phyloP scores from a whole-genome alignment of 2,888 invertebrate species.

The Hyles lineata region DNA sequence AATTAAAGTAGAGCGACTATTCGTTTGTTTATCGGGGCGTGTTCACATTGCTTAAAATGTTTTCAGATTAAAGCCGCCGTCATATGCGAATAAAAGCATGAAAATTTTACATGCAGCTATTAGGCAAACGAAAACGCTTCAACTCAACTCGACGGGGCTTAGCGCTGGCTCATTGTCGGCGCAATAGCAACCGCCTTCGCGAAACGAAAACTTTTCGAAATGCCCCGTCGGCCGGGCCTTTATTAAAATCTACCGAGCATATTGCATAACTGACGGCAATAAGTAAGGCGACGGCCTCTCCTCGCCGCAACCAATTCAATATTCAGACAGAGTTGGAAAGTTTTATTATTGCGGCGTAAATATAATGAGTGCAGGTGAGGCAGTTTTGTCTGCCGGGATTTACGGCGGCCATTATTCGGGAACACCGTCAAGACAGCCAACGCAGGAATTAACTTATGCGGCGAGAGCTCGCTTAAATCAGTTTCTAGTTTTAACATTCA shows the following conservation, averaged over 20 bases:
- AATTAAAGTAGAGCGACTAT: conserved; percentile 47
- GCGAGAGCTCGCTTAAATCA: conserved; percentile 60
- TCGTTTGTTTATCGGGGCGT: conserved; percentile 32
- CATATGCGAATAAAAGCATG: conserved; percentile 45
- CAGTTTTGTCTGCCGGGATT: conserved; percentile 78
- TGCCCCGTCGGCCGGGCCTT: conserved; percentile 73
- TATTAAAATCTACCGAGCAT: conserved; percentile 81
- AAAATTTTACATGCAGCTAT: conserved; percentile 58
- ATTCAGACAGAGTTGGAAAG: conserved; percentile 80
- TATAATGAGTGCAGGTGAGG: conserved; percentile 84
- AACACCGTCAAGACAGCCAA: conserved; percentile 62
- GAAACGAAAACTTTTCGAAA: conserved; percentile 82
- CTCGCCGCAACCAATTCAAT: conserved; percentile 80
- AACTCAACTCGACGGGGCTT: conserved; percentile 63
- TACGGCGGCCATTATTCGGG: conserved; percentile 67
- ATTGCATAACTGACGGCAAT: conserved; percentile 81
- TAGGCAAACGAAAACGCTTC: conserved; percentile 62
- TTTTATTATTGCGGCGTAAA: conserved; percentile 84
- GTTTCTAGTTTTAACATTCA: conserved; percentile 62
- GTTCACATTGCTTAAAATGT: conserved; percentile 22
- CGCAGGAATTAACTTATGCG: conserved; percentile 56
- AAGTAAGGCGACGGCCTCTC: conserved; percentile 78
- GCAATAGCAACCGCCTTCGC: conserved; percentile 74
- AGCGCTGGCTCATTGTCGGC: conserved; percentile 70
- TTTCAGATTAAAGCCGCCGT: conserved; percentile 33